Conservation (phyloP, 2,797 vertebrate species). For the Aeoliscus strigatus region DNA sequence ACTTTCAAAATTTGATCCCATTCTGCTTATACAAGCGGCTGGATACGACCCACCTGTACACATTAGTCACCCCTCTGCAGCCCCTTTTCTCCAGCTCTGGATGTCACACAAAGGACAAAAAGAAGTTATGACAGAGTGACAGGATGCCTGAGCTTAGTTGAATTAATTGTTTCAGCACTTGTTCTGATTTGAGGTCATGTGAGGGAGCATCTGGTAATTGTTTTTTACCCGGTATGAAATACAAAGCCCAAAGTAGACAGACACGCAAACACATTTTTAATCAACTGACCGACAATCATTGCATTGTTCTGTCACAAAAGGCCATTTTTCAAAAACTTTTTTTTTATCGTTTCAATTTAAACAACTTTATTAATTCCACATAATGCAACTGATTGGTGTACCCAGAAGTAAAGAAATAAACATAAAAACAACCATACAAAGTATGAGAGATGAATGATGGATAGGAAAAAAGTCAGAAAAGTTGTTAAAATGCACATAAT, state of each 20-base stretch:
- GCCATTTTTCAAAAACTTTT: too few relatives aligned
- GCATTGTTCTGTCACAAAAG: too few relatives aligned
- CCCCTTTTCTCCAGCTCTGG: conserved; percentile 31
- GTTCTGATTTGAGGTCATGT: conserved; percentile 25
- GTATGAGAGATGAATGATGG: too few relatives aligned
- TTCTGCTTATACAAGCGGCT: conserved; percentile 51
- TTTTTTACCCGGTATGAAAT: conserved; percentile 18
- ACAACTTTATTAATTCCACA: too few relatives aligned
- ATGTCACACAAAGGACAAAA: conserved; percentile 55
- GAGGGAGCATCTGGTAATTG: conserved; percentile 24
- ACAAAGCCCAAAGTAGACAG: conserved; percentile 8
- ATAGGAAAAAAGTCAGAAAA: too few relatives aligned
- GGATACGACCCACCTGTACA: conserved; percentile 58
- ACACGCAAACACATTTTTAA: not conserved
- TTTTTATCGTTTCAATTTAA: too few relatives aligned
- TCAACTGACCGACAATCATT: not conserved
- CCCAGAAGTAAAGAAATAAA: too few relatives aligned
- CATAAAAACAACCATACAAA: too few relatives aligned
- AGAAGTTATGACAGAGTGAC: conserved; percentile 31
- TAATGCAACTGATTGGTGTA: too few relatives aligned
- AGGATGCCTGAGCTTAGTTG: conserved; percentile 25
- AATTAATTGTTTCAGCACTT: conserved; percentile 41
- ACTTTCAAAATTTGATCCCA: conserved; percentile 63
- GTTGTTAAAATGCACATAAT: too few relatives aligned
- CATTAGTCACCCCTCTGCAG: conserved; percentile 62